phyloP scores from a whole-genome alignment of 1,140 invertebrate species.

The Drosophila rhopaloa region DNA sequence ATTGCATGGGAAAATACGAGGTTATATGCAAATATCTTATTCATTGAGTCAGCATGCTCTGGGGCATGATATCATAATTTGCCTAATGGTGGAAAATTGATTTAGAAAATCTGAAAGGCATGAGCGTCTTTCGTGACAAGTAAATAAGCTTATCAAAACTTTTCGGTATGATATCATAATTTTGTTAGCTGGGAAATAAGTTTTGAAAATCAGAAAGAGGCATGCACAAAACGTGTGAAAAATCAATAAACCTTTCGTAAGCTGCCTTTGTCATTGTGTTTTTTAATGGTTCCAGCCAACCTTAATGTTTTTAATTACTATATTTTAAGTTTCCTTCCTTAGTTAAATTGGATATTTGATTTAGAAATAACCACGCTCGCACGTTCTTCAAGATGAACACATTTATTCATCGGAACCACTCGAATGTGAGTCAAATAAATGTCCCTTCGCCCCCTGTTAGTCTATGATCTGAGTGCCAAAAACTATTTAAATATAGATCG shows the following conservation, averaged over 20 bases:
- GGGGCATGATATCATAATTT: conserved; percentile 53
- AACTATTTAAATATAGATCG: conserved; percentile 71
- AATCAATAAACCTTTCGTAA: no score
- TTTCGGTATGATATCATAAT: not conserved
- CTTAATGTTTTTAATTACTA: no score
- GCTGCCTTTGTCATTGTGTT: no score
- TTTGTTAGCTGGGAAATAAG: not conserved
- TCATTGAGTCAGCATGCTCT: conserved; percentile 26
- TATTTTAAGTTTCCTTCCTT: no score
- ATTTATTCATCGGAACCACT: not conserved
- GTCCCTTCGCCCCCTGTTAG: not conserved
- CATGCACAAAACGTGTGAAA: no score
- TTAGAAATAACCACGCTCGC: not conserved
- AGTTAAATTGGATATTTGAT: no score
- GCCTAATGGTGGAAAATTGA: conserved; percentile 19
- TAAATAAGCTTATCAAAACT: not conserved
- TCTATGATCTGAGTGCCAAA: conserved; percentile 20
- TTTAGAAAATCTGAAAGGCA: conserved; percentile 19
- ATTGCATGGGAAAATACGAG: conserved; percentile 28
- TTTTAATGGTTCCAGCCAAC: no score
- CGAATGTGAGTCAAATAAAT: conserved; percentile 2
- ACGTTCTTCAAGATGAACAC: conserved; percentile 16
- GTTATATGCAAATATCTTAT: conserved; percentile 58
- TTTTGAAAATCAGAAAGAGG: not conserved
- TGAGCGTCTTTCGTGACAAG: not conserved